Conservation (phyloP, 2,113 vertebrate species). For the Oreochromis tanganicae region DNA sequence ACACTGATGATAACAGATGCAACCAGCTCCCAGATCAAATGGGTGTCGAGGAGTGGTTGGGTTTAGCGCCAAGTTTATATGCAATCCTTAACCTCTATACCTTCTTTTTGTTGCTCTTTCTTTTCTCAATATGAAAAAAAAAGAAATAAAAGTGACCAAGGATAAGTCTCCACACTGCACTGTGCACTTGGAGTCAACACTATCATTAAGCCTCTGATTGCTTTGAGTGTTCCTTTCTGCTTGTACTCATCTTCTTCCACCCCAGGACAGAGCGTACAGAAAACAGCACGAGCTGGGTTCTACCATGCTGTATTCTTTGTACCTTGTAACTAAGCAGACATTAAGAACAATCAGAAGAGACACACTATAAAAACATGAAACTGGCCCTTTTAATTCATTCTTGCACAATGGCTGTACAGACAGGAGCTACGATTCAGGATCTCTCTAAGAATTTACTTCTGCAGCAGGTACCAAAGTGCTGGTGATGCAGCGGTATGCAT, state of each 20-base stretch:
- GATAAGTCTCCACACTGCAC: background rate
- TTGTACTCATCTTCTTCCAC: background rate
- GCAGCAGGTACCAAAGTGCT: background rate
- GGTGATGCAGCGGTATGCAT: background rate
- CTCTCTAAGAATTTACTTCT: background rate
- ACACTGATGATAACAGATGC: background rate
- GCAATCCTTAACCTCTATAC: background rate
- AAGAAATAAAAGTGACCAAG: background rate
- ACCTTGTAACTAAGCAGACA: background rate
- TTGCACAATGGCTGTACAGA: background rate
- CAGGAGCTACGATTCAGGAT: background rate
- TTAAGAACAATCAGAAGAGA: background rate
- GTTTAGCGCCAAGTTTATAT: background rate
- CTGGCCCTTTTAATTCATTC: background rate
- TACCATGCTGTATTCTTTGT: background rate
- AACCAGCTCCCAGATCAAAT: background rate
- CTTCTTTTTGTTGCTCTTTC: conserved; percentile 1
- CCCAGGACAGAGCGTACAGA: background rate
- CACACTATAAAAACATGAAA: background rate
- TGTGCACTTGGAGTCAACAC: background rate
- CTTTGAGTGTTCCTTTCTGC: background rate
- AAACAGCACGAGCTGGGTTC: background rate
- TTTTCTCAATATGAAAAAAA: background rate
- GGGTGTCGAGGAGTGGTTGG: background rate
- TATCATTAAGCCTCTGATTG: background rate